Evolutionary conservation across 2,797 vertebrate species (phyloP).

Genomic region (Coregonus ussuriensis): DNA sequence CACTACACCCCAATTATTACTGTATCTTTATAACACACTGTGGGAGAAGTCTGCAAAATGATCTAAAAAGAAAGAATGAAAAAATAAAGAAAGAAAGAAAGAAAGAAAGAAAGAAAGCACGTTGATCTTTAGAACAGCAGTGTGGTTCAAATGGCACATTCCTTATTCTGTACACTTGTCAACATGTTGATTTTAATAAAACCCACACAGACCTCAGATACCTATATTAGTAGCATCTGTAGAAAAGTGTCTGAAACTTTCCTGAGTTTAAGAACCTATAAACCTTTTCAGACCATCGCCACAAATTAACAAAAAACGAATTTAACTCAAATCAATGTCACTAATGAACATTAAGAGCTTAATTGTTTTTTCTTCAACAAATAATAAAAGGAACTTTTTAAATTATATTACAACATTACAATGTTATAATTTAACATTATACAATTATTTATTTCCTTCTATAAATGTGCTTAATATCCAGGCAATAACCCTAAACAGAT

Average conservation of each 20-base stretch:
- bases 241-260: slow-evolving; percentile 54
- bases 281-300: slow-evolving; percentile 37
- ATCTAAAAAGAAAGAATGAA: slow-evolving; percentile 39
- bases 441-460: neutral
- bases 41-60: slow-evolving; percentile 54
- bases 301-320: slow-evolving; percentile 19
- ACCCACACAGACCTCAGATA: slow-evolving; percentile 42
- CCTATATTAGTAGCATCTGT: slow-evolving; percentile 54
- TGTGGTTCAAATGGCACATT: slow-evolving; percentile 49
- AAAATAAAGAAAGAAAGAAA: slow-evolving; percentile 37
- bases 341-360: neutral
- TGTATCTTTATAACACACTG: slow-evolving; percentile 55
- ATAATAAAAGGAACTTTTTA: too few species aligned
- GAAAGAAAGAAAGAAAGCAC: slow-evolving; percentile 63
- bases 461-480: neutral
- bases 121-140: slow-evolving; percentile 69
- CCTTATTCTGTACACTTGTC: slow-evolving; percentile 61
- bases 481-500: neutral
- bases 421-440: neutral
- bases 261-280: slow-evolving; percentile 32
- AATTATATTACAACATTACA: neutral
- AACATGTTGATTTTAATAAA: slow-evolving; percentile 69
- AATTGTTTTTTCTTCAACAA: too few species aligned
- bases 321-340: neutral
- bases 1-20: slow-evolving; percentile 77